Percentiles rank a stretch among this genome's conserved stretches.
Conservation (phyloP, 2,888 invertebrate species). For the Acronicta alni region DNA sequence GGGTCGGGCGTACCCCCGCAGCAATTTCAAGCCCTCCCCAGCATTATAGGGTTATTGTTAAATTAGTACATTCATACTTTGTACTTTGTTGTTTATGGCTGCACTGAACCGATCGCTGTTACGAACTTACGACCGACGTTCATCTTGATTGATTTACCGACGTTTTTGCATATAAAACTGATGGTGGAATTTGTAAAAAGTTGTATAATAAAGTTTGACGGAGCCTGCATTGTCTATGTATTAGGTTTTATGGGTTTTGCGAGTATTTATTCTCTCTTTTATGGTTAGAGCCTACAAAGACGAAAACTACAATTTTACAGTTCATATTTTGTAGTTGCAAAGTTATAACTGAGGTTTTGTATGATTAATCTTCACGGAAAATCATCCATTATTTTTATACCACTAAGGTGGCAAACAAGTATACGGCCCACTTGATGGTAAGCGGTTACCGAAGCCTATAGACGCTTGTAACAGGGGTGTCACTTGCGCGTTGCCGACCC, state of each 20-base stretch:
- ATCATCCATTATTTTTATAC: no score
- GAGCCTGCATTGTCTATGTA: conserved; percentile 6
- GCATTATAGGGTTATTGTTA: conserved; percentile 70
- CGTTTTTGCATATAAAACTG: conserved; percentile 50
- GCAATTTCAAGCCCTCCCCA: conserved; percentile 36
- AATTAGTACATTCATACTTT: conserved; percentile 75
- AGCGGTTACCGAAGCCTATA: no score
- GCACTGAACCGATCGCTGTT: conserved; percentile 63
- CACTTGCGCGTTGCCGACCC: no score
- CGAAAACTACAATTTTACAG: no score
- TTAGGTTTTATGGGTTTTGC: conserved; percentile 11
- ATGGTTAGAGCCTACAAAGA: no score
- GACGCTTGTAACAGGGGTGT: no score
- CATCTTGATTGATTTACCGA: conserved; percentile 60
- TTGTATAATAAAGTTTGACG: conserved; percentile 31
- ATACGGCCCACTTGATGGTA: no score
- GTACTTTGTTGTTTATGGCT: conserved; percentile 78
- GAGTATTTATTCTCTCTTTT: neutral
- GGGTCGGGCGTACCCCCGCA: conserved; percentile 43
- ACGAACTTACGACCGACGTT: conserved; percentile 61
- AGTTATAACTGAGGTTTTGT: no score
- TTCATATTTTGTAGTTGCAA: no score
- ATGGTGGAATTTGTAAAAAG: conserved; percentile 31
- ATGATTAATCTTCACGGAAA: no score
- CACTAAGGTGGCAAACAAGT: no score